These are phyloP conservation scores for Chrysemys picta DNA, from an alignment of 2,113 vertebrate species.

Conservation along the genomic window DNA sequence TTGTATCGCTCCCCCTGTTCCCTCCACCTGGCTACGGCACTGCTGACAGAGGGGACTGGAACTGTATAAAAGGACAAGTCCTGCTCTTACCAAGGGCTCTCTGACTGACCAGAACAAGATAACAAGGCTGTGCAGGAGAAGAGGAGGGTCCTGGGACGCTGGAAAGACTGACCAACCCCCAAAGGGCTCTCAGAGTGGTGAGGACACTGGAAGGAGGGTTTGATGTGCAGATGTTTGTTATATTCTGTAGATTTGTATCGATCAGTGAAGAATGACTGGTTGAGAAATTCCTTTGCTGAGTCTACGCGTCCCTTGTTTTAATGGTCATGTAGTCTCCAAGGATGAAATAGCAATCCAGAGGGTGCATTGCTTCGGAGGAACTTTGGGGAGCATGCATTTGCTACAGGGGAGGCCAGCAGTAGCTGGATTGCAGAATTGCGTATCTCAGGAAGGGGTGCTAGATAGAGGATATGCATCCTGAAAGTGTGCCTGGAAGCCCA, in stretches of 20 bases:
- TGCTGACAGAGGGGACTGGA: background rate
- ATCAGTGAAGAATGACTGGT: accelerated
- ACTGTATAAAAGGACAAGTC: background rate
- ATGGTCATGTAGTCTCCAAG: background rate
- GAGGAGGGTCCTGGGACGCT: accelerated
- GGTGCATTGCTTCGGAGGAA: too few relatives aligned
- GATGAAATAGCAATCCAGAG: background rate
- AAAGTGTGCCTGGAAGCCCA: background rate
- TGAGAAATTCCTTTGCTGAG: background rate
- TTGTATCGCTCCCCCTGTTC: too few relatives aligned
- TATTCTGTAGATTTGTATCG: background rate
- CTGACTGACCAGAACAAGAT: background rate
- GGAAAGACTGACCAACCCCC: background rate
- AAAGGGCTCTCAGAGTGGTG: accelerated
- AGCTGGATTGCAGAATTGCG: too few relatives aligned
- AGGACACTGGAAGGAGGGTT: background rate
- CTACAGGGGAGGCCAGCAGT: too few relatives aligned
- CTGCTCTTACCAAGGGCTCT: background rate
- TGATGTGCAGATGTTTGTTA: background rate
- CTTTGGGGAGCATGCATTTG: too few relatives aligned
- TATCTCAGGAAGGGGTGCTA: background rate
- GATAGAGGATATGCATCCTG: background rate
- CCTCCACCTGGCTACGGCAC: too few relatives aligned
- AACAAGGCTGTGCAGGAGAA: accelerated
- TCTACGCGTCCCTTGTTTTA: background rate